Conservation (phyloP, 2,113 vertebrate genomes). For the Datnioides undecimradiatus region DNA sequence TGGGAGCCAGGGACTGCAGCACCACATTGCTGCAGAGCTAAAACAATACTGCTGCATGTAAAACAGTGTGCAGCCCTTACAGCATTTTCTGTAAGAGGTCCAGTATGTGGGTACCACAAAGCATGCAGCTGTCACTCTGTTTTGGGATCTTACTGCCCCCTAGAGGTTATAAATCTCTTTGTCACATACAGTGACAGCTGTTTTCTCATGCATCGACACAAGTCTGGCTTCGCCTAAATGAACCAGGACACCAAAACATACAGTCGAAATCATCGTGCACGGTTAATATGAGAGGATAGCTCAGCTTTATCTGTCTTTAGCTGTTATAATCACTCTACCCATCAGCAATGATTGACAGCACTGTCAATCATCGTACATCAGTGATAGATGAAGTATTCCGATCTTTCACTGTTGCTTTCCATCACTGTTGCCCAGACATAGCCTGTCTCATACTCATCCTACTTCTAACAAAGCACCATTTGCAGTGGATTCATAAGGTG, state of each 20-base stretch:
- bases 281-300: background rate
- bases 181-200: background rate
- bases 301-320: background rate
- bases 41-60: background rate
- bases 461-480: too few relatives aligned
- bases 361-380: conserved; percentile 3
- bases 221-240: background rate
- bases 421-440: too few relatives aligned
- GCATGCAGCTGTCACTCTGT: background rate
- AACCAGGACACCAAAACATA: background rate
- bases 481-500: too few relatives aligned
- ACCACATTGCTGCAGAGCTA: background rate
- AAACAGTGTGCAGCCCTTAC: background rate
- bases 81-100: background rate
- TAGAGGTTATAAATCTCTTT: background rate
- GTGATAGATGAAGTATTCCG: background rate
- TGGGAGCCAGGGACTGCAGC: background rate
- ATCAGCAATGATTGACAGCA: background rate
- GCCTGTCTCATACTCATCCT: too few relatives aligned
- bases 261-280: background rate
- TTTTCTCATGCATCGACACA: background rate
- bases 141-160: conserved; percentile 17
- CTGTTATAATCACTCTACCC: background rate
- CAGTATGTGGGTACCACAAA: background rate
- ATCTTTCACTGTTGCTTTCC: too few relatives aligned